Evolutionary conservation across 2,797 vertebrate species (phyloP).

Genomic region (Leuciscus waleckii): DNA sequence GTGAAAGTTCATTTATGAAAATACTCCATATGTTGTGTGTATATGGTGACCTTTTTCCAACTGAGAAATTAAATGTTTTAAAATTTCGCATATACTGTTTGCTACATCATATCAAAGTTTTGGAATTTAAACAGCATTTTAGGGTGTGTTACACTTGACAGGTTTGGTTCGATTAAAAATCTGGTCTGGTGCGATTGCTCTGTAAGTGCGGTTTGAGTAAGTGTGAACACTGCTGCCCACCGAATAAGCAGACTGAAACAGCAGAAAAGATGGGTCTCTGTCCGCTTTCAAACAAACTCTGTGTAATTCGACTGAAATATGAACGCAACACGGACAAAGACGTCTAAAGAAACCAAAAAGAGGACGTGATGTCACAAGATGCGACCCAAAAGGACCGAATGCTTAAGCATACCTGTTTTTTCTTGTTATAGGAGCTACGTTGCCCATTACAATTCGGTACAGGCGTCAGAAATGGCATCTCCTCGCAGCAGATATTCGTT

Average conservation of each 20-base stretch:
- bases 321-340: background rate
- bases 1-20: constrained; percentile 2
- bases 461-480: background rate
- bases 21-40: background rate
- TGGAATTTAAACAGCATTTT: constrained; percentile 2
- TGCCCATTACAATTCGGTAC: background rate
- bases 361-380: background rate
- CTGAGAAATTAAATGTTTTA: background rate
- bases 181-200: too few species aligned
- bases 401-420: background rate
- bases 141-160: background rate
- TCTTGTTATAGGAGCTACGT: background rate
- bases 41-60: background rate
- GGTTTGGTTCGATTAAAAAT: background rate
- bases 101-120: background rate
- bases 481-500: background rate
- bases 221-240: background rate
- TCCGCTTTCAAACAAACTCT: background rate
- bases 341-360: background rate
- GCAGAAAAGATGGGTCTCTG: too few species aligned
- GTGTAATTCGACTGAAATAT: too few species aligned
- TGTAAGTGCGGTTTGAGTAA: too few species aligned
- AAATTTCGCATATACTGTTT: background rate
- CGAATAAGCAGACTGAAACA: too few species aligned
- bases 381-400: background rate